phyloP scores from a whole-genome alignment of 2,797 vertebrate species.

The Protosalanx chinensis region DNA sequence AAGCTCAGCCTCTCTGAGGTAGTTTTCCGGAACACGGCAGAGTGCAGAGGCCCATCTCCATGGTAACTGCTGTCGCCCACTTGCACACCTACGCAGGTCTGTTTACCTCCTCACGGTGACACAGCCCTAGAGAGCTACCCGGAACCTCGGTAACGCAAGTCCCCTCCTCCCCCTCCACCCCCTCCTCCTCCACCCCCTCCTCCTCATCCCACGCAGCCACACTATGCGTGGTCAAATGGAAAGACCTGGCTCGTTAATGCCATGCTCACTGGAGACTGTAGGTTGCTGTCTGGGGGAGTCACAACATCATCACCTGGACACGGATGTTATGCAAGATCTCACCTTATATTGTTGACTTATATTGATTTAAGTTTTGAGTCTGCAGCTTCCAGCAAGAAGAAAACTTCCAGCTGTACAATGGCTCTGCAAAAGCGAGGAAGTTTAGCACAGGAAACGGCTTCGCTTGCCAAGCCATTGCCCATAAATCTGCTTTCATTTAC shows the following conservation, averaged over 20 bases:
- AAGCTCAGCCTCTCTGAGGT: constrained; percentile 8
- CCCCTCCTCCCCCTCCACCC: not conserved
- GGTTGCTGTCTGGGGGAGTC: not conserved
- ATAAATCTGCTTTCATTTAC: not conserved
- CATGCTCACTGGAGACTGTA: constrained; percentile 32
- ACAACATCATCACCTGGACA: no score
- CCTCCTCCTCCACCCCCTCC: not conserved
- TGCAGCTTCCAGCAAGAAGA: not conserved
- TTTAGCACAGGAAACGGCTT: constrained; percentile 28
- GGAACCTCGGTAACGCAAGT: constrained; percentile 56
- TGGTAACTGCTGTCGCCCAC: constrained; percentile 50
- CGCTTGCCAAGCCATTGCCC: not conserved
- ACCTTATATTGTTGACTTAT: no score
- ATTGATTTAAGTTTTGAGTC: no score
- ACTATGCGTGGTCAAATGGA: constrained; percentile 17
- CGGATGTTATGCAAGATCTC: no score
- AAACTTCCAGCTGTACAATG: not conserved
- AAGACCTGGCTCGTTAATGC: constrained; percentile 41
- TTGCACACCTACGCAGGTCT: constrained; percentile 46
- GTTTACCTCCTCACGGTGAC: constrained; percentile 44
- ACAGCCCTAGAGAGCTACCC: constrained; percentile 6
- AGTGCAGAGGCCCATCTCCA: constrained; percentile 44
- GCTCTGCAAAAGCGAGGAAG: not conserved
- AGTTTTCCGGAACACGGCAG: constrained; percentile 35
- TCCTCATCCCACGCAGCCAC: constrained; percentile 33